Conservation (phyloP, 1,140 invertebrate genomes). For the Rhyzopertha dominica region DNA sequence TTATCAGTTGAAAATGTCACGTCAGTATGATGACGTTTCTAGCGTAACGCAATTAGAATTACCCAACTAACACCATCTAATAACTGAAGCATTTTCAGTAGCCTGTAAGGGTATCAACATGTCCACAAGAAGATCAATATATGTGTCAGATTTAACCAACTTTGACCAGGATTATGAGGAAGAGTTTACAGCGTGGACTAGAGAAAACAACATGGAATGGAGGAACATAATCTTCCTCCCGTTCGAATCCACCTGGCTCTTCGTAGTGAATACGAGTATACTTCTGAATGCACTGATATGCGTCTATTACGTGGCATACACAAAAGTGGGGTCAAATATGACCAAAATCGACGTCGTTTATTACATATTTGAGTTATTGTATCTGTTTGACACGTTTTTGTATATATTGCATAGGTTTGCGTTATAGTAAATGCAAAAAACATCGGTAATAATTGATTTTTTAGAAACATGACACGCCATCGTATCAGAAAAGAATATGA, state of each 20-base stretch:
- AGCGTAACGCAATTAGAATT: too few relatives aligned
- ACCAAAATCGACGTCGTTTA: neutral
- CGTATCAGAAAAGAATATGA: neutral
- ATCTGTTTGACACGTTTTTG: neutral
- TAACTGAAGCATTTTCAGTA: too few relatives aligned
- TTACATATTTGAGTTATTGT: neutral
- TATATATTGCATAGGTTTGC: neutral
- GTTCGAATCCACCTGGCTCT: neutral
- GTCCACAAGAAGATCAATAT: too few relatives aligned
- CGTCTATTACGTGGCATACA: too few relatives aligned
- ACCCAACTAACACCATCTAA: too few relatives aligned
- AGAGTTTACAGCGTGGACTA: too few relatives aligned
- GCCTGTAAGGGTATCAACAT: too few relatives aligned
- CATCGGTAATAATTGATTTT: neutral
- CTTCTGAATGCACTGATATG: too few relatives aligned
- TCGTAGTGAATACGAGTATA: neutral
- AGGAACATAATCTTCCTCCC: conserved; percentile 3
- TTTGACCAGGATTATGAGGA: too few relatives aligned
- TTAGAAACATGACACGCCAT: neutral
- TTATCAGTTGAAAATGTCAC: too few relatives aligned
- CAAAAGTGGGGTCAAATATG: neutral
- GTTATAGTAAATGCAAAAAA: neutral
- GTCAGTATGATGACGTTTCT: too few relatives aligned
- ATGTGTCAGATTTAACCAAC: too few relatives aligned
- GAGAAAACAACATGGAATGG: neutral